These are phyloP conservation scores for Apotomis capreana DNA, from an alignment of 2,888 invertebrate species.

Conservation along the genomic window DNA sequence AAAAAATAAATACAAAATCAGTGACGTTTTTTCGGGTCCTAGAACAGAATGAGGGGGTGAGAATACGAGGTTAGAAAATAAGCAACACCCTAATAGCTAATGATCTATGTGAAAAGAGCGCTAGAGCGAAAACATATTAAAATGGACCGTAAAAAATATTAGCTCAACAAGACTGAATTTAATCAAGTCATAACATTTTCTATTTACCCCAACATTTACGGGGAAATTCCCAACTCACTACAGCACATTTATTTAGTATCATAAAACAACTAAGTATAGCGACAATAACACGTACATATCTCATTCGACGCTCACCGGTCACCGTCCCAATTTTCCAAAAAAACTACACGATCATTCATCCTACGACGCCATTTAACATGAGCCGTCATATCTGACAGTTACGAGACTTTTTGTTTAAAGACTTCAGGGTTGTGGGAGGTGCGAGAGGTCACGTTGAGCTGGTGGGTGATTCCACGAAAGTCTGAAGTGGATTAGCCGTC, in stretches of 20 bases:
- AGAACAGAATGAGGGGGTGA: too few species aligned
- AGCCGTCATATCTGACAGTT: slow-evolving; percentile 30
- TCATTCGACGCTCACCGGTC: slow-evolving; percentile 10
- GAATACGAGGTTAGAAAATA: too few species aligned
- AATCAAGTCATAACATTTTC: too few species aligned
- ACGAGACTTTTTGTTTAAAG: slow-evolving; percentile 14
- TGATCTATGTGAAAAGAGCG: too few species aligned
- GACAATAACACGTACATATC: neutral
- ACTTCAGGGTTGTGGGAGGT: slow-evolving; percentile 7
- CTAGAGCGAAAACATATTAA: too few species aligned
- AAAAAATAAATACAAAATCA: too few species aligned
- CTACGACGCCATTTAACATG: slow-evolving; percentile 31
- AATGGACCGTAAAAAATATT: too few species aligned
- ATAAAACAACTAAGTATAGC: slow-evolving; percentile 6
- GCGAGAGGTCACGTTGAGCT: slow-evolving; percentile 6
- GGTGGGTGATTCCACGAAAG: slow-evolving; percentile 12
- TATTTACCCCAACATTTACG: neutral
- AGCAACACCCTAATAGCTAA: too few species aligned
- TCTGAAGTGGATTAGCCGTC: slow-evolving; percentile 18
- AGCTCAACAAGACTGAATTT: too few species aligned
- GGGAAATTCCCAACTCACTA: neutral
- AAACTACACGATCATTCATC: slow-evolving; percentile 37
- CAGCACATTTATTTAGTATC: neutral
- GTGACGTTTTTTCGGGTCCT: too few species aligned
- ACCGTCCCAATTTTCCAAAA: slow-evolving; percentile 9